phyloP scores from a whole-genome alignment of 1,140 invertebrate genomes.

The Lepeophtheirus salmonis region DNA sequence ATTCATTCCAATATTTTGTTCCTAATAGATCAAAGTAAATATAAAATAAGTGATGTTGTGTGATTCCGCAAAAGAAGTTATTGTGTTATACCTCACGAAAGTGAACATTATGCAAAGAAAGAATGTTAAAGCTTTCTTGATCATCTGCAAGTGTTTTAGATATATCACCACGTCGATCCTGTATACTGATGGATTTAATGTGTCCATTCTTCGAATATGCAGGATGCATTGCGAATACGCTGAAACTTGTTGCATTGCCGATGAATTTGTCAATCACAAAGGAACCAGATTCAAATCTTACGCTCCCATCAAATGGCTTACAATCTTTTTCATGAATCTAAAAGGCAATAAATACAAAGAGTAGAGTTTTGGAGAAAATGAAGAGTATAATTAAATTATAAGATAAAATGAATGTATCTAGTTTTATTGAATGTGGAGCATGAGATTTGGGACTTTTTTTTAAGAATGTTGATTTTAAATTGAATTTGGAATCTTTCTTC shows the following conservation, averaged over 20 bases:
- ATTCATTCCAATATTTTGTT: conserved; percentile 18
- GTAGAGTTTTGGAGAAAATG: too few relatives aligned
- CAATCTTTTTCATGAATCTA: conserved; percentile 1
- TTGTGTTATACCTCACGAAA: background rate
- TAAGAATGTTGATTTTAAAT: too few relatives aligned
- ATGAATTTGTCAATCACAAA: conserved; percentile 12
- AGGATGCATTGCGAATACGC: background rate
- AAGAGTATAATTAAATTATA: too few relatives aligned
- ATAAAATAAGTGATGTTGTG: background rate
- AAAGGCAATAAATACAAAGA: too few relatives aligned
- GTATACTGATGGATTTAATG: background rate
- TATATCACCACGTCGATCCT: background rate
- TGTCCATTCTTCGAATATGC: background rate
- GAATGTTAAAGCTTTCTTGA: background rate
- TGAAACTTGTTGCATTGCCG: conserved; percentile 4
- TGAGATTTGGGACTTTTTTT: too few relatives aligned
- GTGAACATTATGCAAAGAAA: background rate
- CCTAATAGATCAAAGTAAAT: conserved; percentile 4
- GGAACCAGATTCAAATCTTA: background rate
- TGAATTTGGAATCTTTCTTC: too few relatives aligned
- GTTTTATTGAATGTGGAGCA: too few relatives aligned
- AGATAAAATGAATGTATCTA: too few relatives aligned
- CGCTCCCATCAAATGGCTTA: background rate
- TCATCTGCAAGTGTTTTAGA: background rate
- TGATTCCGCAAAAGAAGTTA: background rate